A percentile compares a stretch with the other conserved stretches of the same genome.
These are phyloP conservation scores for Karalla daura DNA, from an alignment of 2,797 vertebrate species.

Conservation along the genomic window DNA sequence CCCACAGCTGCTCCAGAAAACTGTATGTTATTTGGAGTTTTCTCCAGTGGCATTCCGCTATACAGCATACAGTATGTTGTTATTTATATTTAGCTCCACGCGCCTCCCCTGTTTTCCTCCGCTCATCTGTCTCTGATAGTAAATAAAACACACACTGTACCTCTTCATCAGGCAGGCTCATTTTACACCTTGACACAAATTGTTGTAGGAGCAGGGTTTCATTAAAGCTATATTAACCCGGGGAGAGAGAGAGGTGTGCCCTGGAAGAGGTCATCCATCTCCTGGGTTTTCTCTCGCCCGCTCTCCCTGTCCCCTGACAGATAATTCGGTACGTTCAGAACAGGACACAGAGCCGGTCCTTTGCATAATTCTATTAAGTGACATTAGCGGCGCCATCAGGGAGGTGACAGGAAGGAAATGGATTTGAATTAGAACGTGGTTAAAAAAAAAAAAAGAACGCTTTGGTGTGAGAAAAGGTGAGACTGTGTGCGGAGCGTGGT, in stretches of 20 bases:
- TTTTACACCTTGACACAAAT: slow-evolving; percentile 38
- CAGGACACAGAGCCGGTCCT: slow-evolving; percentile 42
- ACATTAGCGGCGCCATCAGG: slow-evolving; percentile 43
- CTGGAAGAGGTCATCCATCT: slow-evolving; percentile 53
- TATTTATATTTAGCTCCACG: neutral
- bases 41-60: slow-evolving; percentile 16
- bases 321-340: slow-evolving; percentile 58
- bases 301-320: slow-evolving; percentile 14
- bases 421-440: slow-evolving; percentile 49
- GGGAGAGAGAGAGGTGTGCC: slow-evolving; percentile 21
- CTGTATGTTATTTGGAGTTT: slow-evolving; percentile 27
- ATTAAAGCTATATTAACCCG: slow-evolving; percentile 63
- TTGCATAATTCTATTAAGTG: slow-evolving; percentile 63
- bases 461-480: slow-evolving; percentile 30
- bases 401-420: slow-evolving; percentile 47
- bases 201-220: slow-evolving; percentile 47
- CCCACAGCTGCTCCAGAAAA: slow-evolving; percentile 16
- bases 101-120: neutral
- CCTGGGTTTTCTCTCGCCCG: slow-evolving; percentile 33
- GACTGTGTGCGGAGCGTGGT: neutral
- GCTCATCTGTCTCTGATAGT: slow-evolving; percentile 3
- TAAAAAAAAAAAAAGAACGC: slow-evolving; percentile 37
- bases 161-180: slow-evolving; percentile 33
- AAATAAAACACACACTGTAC: slow-evolving; percentile 34
- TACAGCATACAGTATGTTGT: slow-evolving; percentile 14